phyloP scores from a whole-genome alignment of 2,797 vertebrate genomes.

The Mionectes olivaceus region DNA sequence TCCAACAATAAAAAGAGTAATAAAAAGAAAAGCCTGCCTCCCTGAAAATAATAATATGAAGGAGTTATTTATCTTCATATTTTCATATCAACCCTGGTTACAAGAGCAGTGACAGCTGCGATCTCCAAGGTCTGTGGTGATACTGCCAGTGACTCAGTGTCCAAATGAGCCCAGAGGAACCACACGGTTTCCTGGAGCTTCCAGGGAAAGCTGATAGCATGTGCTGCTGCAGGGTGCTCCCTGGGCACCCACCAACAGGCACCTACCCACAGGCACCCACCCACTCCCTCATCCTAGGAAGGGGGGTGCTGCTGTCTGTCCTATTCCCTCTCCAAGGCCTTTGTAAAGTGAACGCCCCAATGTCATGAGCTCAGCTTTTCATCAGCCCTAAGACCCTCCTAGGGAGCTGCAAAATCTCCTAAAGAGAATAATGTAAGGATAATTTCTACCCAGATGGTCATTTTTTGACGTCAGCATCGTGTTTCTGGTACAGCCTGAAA shows the following conservation, averaged over 20 bases:
- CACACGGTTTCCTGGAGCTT: background rate
- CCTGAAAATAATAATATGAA: conserved; percentile 59
- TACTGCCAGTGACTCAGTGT: background rate
- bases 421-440: background rate
- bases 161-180: background rate
- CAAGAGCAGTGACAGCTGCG: conserved; percentile 39
- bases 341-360: background rate
- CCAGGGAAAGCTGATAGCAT: background rate
- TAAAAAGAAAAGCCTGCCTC: conserved; percentile 62
- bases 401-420: background rate
- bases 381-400: background rate
- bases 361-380: rapidly evolving
- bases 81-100: conserved; percentile 20
- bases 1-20: conserved; percentile 64
- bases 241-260: background rate
- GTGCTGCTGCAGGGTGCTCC: background rate
- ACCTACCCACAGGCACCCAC: background rate
- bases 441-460: background rate
- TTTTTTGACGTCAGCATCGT: background rate
- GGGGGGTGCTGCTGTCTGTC: background rate
- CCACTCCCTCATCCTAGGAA: background rate
- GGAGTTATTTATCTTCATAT: conserved; percentile 64
- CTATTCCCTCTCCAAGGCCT: background rate
- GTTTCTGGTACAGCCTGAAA: background rate
- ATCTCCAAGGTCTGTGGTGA: background rate